Evolutionary conservation across 2,797 vertebrate species (phyloP), one percentile per base, ranked within the genome.

Genomic region (Coregonus sp.): DNA sequence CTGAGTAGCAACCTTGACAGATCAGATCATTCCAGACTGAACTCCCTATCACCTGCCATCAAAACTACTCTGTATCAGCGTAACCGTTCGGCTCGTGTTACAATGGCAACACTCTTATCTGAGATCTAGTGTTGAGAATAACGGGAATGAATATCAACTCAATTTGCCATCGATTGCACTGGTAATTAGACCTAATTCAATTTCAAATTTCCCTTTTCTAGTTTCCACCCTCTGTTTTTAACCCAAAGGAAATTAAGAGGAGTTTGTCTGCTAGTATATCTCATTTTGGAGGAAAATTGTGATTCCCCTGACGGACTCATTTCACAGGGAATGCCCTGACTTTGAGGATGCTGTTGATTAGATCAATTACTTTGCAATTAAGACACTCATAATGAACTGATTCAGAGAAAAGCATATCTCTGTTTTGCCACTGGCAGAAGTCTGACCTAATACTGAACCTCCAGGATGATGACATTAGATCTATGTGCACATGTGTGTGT

Each of bases 171-270:
- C 37, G 84, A 90, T 87, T 88, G 78, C 83, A 80, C 86, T 84
- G 81, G 83, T 88, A 92, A 92, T 93, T 92, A 91, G 86, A 74
- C 81, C 54, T 89, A 89, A 92, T 91, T 91, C 82, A 89, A 92
- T 92, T 90, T 84, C 15, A 59, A 29, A 33, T 37, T 51, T 33
- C 74, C 33, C 31, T 63, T 25, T 63, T 47, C 9, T 47, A 47
- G 40, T 47, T 29, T 29, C 20, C n/a, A n/a, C 33, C 18, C 79
- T 84, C 78, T 74, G 9, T 85, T 85, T 84, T 81, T 82, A 66
- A 87, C 87, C 82, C 90, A 52, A 78, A 89, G 89, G 90, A 90
- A 92, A 89, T 92, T 84, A 91, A 80, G 78, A 76, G 81, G 65
- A 12, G 80, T 70, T 51, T 54, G 4, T 79, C 84, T 61, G 50